Evolutionary conservation across 1,140 invertebrate genomes (phyloP), one percentile per base, ranked within the genome.

Genomic region (Chrysomallon squamiferum): DNA sequence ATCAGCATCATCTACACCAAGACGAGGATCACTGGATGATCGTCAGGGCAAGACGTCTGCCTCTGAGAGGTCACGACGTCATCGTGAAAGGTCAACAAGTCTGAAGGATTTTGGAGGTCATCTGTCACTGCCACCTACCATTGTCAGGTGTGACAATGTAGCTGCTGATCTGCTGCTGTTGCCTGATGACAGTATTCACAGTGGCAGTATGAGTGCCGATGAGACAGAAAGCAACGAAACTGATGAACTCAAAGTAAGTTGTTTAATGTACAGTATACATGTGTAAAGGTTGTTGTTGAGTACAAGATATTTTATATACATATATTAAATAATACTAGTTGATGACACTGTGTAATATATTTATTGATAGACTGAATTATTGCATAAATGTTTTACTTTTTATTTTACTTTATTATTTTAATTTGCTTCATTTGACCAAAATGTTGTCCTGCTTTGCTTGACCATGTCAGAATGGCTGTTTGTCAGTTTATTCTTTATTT

Each of bases 191-290:
- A 63, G 52, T 61, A 68, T 62, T 38, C 52, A 32, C 68, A 70
- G 54, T 35, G 27, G 25, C 18, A 62, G 43, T 35, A 45, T 65
- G 49, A 72, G 66, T 33, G 54, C 57, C 43, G 68, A 73, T 60
- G 68, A 74, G 61, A 75, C 77, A 4, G 66, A 71, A 33, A 73
- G 74, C 67, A 81, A 81, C 72, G 79, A 83, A 69, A 84, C 82
- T 29, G 82, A 84, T 75, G 82, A 84, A 69, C 71, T 77, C 9
- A 84, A 85, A 76, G 83, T 84, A 64, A 72, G 74, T 54, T 38
- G 15, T 5, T 38, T 38, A 7, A 5, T 38, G 35, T 38, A 5
- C 35, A 38, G 5, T 15, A 38, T n/a, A n/a, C n/a, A n/a, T n/a
- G n/a, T n/a, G n/a, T n/a, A n/a, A n/a, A n/a, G n/a, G n/a, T n/a